A percentile compares a stretch with the other conserved stretches of the same genome.
These are phyloP conservation scores for Podocnemis expansa DNA, from an alignment of 2,113 vertebrate species.

Conservation along the genomic window DNA sequence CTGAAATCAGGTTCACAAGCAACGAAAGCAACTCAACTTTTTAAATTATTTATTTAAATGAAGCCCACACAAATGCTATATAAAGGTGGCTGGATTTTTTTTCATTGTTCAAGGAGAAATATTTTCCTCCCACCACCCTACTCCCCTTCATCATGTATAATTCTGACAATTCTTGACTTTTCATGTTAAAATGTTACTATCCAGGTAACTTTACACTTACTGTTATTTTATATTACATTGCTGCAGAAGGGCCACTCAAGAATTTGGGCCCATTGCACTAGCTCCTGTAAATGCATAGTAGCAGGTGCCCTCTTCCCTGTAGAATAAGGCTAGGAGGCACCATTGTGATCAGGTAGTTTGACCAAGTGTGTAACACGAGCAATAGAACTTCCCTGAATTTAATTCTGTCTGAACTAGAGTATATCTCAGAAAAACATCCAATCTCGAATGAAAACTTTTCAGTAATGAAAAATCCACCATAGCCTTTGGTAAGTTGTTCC, in stretches of 20 bases:
- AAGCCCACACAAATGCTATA: conserved; percentile 65
- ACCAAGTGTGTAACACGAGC: neutral
- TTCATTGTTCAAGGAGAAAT: conserved; percentile 51
- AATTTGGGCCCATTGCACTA: neutral
- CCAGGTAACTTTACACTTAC: conserved; percentile 42
- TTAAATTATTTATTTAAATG: conserved; percentile 67
- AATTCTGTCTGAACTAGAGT: neutral
- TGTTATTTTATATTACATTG: neutral
- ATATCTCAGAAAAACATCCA: neutral
- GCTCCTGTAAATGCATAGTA: neutral
- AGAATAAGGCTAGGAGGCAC: neutral
- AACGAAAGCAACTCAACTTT: conserved; percentile 71
- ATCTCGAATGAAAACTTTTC: neutral
- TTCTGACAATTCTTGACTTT: conserved; percentile 63
- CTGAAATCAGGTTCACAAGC: conserved; percentile 52
- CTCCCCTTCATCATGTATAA: conserved; percentile 57
- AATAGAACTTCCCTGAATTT: neutral
- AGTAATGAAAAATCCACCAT: neutral
- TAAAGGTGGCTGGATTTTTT: conserved; percentile 64
- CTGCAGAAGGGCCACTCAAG: neutral
- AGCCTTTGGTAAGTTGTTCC: neutral
- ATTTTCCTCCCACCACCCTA: too few relatives aligned
- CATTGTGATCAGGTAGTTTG: conserved; percentile 22
- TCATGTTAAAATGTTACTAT: conserved; percentile 57
- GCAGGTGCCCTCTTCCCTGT: neutral